Conservation (phyloP, 2,797 vertebrate genomes). For the Phalanger gymnotis region DNA sequence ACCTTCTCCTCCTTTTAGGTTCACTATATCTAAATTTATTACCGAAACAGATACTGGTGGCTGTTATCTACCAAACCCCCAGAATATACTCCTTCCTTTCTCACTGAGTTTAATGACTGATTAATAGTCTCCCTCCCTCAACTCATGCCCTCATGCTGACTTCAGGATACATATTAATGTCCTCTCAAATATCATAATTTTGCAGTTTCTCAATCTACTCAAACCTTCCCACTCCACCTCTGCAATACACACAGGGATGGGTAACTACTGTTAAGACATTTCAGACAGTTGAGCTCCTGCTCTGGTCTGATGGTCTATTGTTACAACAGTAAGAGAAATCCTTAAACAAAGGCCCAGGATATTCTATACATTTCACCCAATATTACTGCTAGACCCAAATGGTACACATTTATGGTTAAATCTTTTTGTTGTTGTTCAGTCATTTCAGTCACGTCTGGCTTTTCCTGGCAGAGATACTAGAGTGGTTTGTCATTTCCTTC, state of each 20-base stretch:
- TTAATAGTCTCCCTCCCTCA: neutral
- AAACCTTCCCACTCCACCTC: neutral
- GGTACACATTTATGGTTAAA: neutral
- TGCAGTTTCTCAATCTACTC: neutral
- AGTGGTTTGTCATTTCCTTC: too few species aligned
- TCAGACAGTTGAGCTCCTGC: neutral
- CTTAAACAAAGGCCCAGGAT: neutral
- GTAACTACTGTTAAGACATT: neutral
- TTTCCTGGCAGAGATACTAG: too few species aligned
- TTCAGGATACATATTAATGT: neutral
- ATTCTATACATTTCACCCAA: neutral
- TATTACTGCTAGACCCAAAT: neutral
- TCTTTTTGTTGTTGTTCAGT: too few species aligned
- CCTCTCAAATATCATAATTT: neutral
- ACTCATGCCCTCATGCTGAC: neutral
- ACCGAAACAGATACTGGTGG: neutral
- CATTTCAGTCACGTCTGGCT: too few species aligned
- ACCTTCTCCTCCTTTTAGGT: neutral
- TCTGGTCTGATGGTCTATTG: neutral
- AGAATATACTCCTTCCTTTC: neutral
- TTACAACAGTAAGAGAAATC: neutral
- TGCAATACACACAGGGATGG: neutral
- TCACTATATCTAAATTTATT: neutral
- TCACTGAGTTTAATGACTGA: neutral
- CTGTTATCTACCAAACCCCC: neutral